These are phyloP conservation scores for Pogonognathellus flavescens DNA, from an alignment of 1,140 invertebrate species.

Conservation along the genomic window DNA sequence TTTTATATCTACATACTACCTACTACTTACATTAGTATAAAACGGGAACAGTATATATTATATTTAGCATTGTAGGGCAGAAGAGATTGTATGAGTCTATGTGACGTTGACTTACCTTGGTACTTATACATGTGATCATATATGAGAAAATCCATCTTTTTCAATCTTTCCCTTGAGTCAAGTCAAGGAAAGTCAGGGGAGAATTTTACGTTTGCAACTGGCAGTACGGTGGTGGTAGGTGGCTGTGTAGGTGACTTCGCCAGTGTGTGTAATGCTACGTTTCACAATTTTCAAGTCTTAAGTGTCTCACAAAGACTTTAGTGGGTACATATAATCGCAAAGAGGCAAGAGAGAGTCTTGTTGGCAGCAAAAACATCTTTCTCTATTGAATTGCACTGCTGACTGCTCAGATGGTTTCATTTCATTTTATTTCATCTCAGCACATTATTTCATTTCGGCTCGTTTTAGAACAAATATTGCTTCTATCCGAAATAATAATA, in stretches of 20 bases:
- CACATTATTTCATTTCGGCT: slow-evolving; percentile 48
- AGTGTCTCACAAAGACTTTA: neutral
- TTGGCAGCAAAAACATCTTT: slow-evolving; percentile 32
- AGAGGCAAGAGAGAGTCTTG: neutral
- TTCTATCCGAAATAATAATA: neutral
- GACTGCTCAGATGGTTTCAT: slow-evolving; percentile 48
- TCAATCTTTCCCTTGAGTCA: slow-evolving; percentile 49
- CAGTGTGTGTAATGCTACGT: neutral
- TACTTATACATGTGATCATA: neutral
- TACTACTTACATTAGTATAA: neutral
- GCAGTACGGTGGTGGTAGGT: neutral
- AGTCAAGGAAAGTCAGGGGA: neutral
- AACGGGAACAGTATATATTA: too few species aligned
- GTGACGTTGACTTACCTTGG: neutral
- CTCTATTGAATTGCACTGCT: slow-evolving; percentile 46
- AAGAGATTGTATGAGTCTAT: neutral
- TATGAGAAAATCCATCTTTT: slow-evolving; percentile 43
- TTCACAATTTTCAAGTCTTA: neutral
- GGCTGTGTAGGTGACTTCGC: neutral
- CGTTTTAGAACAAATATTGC: slow-evolving; percentile 40
- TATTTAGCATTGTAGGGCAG: neutral
- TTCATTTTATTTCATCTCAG: slow-evolving; percentile 50
- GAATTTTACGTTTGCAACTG: slow-evolving; percentile 3
- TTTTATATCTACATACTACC: neutral
- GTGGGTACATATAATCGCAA: slow-evolving; percentile 6